A percentile compares a stretch with the other conserved stretches of the same genome.
These are phyloP conservation scores for Alentia gelatinosa DNA, from an alignment of 2,888 invertebrate genomes.

Conservation along the genomic window DNA sequence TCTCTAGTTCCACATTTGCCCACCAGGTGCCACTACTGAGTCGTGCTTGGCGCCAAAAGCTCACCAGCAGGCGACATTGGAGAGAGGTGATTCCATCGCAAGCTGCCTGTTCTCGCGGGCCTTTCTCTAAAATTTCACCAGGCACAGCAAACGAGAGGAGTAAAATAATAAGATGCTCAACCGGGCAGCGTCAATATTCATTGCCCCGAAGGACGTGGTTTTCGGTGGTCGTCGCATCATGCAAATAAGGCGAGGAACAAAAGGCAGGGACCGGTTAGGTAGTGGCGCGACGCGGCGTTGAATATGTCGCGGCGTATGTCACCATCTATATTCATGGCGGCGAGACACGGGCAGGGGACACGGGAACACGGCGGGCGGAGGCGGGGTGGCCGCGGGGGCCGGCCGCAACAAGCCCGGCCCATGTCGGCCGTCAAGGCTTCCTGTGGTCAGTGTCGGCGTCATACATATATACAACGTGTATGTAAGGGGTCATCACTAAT, in stretches of 20 bases:
- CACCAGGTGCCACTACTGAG: neutral
- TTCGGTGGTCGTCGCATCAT: neutral
- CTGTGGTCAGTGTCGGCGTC: neutral
- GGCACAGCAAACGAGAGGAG: neutral
- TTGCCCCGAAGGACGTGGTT: neutral
- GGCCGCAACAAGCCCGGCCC: neutral
- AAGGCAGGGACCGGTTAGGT: neutral
- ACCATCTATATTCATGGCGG: neutral
- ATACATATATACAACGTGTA: neutral
- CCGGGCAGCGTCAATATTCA: neutral
- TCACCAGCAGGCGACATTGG: neutral
- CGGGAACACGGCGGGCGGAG: neutral
- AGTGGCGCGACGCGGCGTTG: neutral
- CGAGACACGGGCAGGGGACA: neutral
- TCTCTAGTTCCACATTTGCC: neutral
- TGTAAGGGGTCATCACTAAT: neutral
- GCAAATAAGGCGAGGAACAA: neutral
- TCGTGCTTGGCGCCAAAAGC: neutral
- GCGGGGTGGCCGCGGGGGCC: slow-evolving; percentile 1
- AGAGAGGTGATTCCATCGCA: no score
- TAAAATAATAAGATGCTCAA: neutral
- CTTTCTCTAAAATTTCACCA: no score
- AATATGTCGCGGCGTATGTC: neutral
- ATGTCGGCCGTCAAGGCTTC: neutral
- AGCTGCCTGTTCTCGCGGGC: no score